These are phyloP conservation scores for Synanthedon formicaeformis DNA, from an alignment of 2,888 invertebrate species.

Conservation along the genomic window DNA sequence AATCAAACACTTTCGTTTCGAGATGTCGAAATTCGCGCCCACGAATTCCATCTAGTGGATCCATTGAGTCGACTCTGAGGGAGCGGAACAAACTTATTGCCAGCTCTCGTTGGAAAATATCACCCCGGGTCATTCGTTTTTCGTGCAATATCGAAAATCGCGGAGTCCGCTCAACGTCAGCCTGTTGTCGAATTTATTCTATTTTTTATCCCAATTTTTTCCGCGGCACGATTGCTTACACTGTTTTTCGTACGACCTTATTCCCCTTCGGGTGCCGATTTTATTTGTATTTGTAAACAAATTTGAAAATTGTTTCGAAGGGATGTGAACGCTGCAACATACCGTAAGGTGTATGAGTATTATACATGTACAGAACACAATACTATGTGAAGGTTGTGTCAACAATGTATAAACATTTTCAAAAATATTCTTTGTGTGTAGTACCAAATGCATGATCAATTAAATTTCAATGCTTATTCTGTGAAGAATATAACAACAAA, in stretches of 20 bases:
- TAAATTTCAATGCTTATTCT: too few relatives aligned
- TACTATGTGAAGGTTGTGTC: too few relatives aligned
- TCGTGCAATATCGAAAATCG: constrained; percentile 9
- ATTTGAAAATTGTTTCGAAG: constrained; percentile 1
- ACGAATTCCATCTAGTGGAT: constrained; percentile 2
- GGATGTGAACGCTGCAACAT: background rate
- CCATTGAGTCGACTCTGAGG: constrained; percentile 3
- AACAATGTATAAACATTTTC: too few relatives aligned
- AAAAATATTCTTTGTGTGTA: too few relatives aligned
- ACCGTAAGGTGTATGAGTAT: too few relatives aligned
- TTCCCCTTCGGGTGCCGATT: constrained; percentile 1
- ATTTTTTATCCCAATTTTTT: constrained; percentile 4
- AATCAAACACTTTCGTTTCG: background rate
- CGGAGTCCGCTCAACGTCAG: constrained; percentile 6
- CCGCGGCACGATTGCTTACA: constrained; percentile 3
- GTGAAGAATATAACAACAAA: too few relatives aligned
- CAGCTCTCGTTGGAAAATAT: constrained; percentile 5
- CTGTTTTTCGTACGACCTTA: constrained; percentile 2
- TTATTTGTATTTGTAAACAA: constrained; percentile 5
- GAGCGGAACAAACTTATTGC: constrained; percentile 4
- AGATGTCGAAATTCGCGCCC: background rate
- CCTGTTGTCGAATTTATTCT: constrained; percentile 7
- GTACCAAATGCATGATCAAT: too few relatives aligned
- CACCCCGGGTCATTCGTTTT: constrained; percentile 10
- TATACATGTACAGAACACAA: too few relatives aligned